A percentile compares a stretch with the other conserved stretches of the same genome.
Conservation (phyloP, 2,888 invertebrate genomes). For the Flabesymbios commensalis region DNA sequence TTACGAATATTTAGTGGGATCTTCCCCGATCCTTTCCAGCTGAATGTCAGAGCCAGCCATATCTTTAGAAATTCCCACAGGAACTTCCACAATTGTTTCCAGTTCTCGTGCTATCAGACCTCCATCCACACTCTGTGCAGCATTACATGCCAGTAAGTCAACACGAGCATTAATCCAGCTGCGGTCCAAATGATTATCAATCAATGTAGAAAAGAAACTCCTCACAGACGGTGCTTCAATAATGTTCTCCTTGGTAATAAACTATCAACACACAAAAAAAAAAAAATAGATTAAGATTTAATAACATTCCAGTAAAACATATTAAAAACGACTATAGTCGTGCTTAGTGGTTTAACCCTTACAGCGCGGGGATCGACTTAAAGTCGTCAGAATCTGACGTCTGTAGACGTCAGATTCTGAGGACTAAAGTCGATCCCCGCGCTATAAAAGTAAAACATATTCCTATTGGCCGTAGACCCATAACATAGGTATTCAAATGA, state of each 20-base stretch:
- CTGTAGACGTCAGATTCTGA: too few species aligned
- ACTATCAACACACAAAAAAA: too few species aligned
- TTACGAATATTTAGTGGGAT: not conserved
- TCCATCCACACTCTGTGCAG: slow-evolving; percentile 40
- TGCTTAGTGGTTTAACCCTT: too few species aligned
- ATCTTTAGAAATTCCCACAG: slow-evolving; percentile 42
- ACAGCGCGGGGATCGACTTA: too few species aligned
- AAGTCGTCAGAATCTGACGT: too few species aligned
- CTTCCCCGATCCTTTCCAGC: slow-evolving; percentile 23
- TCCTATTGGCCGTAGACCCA: too few species aligned
- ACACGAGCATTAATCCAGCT: slow-evolving; percentile 38
- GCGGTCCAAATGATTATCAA: slow-evolving; percentile 43
- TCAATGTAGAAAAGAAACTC: slow-evolving; percentile 53
- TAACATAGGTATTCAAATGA: too few species aligned
- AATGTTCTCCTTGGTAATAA: slow-evolving; percentile 38
- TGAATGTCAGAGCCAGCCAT: slow-evolving; percentile 36
- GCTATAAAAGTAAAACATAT: too few species aligned
- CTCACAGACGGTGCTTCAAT: slow-evolving; percentile 44
- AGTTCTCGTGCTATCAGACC: slow-evolving; percentile 40
- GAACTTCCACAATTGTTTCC: slow-evolving; percentile 36
- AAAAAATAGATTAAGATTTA: not conserved
- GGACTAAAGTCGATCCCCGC: too few species aligned
- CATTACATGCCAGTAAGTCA: slow-evolving; percentile 52
- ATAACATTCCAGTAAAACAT: too few species aligned
- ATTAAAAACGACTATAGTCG: too few species aligned